phyloP scores from a whole-genome alignment of 2,888 invertebrate genomes.

The Drosophila quinaria region DNA sequence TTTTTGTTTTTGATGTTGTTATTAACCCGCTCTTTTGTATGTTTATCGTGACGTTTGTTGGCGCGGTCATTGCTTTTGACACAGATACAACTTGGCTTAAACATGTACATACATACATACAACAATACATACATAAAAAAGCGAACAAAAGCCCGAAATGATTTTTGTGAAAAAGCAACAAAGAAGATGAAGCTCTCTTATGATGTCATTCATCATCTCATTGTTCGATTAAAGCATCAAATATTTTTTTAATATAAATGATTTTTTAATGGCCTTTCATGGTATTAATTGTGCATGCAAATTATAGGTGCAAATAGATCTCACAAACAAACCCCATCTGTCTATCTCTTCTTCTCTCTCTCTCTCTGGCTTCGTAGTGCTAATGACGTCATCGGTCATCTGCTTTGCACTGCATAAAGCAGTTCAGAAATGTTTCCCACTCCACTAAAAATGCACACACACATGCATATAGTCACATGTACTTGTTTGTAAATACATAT shows the following conservation, averaged over 20 bases:
- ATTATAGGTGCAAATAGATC: conserved; percentile 25
- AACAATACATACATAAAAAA: conserved; percentile 1
- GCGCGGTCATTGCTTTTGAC: conserved; percentile 63
- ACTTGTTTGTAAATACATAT: conserved; percentile 9
- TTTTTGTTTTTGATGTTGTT: neutral
- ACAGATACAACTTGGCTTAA: conserved; percentile 51
- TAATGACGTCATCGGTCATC: conserved; percentile 47
- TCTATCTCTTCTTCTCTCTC: neutral
- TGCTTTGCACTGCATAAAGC: conserved; percentile 17
- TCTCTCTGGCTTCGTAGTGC: neutral
- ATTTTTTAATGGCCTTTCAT: conserved; percentile 37
- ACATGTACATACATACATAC: conserved; percentile 14
- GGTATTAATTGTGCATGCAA: conserved; percentile 58
- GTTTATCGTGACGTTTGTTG: conserved; percentile 56
- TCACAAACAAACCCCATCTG: neutral
- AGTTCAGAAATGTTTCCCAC: conserved; percentile 17
- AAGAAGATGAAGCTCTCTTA: conserved; percentile 52
- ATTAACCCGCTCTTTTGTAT: conserved; percentile 29
- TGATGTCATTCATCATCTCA: conserved; percentile 80
- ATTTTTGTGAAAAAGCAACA: conserved; percentile 38
- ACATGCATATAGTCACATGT: neutral
- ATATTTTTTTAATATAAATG: conserved; percentile 15
- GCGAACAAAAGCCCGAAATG: conserved; percentile 19
- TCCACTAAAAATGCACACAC: neutral
- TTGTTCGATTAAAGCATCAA: conserved; percentile 48